These are phyloP conservation scores for Eumeta japonica DNA, from an alignment of 1,140 invertebrate species.

Conservation along the genomic window DNA sequence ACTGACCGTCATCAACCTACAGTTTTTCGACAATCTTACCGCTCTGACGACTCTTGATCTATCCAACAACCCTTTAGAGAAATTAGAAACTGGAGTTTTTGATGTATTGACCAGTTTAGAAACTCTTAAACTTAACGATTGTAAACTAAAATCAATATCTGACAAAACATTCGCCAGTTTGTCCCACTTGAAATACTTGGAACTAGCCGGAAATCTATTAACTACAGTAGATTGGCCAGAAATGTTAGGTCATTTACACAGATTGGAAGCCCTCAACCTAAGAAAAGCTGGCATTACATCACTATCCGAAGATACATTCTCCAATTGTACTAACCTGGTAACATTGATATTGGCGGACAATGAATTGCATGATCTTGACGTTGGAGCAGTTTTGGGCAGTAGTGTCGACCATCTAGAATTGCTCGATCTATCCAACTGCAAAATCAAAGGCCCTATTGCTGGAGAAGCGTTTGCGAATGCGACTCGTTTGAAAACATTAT, in stretches of 20 bases:
- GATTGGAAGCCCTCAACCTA: constrained; percentile 66
- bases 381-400: constrained; percentile 64
- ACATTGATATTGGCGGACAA: constrained; percentile 67
- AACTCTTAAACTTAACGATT: constrained; percentile 65
- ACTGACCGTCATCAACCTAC: constrained; percentile 58
- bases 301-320: constrained; percentile 66
- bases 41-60: constrained; percentile 67
- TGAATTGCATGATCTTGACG: constrained; percentile 64
- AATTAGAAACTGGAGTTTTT: constrained; percentile 61
- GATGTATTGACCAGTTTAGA: constrained; percentile 65
- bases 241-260: constrained; percentile 59
- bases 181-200: constrained; percentile 64
- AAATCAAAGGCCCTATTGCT: constrained; percentile 64
- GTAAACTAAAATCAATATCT: constrained; percentile 62
- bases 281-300: constrained; percentile 62
- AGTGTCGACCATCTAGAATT: constrained; percentile 66
- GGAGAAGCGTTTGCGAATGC: constrained; percentile 70
- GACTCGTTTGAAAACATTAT: constrained; percentile 64
- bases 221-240: constrained; percentile 60
- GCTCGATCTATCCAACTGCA: constrained; percentile 70
- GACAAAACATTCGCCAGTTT: constrained; percentile 59
- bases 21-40: constrained; percentile 68
- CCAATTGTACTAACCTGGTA: constrained; percentile 65
- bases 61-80: constrained; percentile 66
- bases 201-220: constrained; percentile 64